Percentiles rank a stretch among this genome's conserved stretches.
Conservation (phyloP, 1,140 invertebrate genomes). For the Drosophila cardini region DNA sequence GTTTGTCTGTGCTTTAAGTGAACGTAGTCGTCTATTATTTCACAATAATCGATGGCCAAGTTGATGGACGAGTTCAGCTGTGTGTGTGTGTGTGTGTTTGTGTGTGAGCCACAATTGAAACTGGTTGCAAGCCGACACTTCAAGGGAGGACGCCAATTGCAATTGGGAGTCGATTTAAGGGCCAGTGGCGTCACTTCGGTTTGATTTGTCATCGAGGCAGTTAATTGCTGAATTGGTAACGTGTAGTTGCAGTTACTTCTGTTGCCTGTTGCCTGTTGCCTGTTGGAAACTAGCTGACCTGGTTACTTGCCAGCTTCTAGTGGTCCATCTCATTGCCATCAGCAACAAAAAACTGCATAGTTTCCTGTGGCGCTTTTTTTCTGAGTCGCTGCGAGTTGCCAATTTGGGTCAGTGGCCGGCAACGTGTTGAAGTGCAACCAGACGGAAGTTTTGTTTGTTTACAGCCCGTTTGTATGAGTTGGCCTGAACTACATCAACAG, state of each 20-base stretch:
- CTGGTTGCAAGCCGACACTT: constrained; percentile 31
- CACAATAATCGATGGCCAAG: constrained; percentile 52
- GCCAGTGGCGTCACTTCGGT: constrained; percentile 21
- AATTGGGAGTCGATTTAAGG: constrained; percentile 25
- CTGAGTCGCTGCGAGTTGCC: constrained; percentile 48
- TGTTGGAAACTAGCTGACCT: constrained; percentile 11
- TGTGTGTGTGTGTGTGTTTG: background rate
- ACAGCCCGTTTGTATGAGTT: constrained; percentile 9
- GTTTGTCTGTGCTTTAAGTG: constrained; percentile 20
- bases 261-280: constrained; percentile 3
- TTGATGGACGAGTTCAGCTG: constrained; percentile 20
- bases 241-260: constrained; percentile 37
- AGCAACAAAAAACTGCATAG: constrained; percentile 32
- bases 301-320: constrained; percentile 5
- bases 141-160: constrained; percentile 22
- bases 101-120: constrained; percentile 10
- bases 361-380: constrained; percentile 66
- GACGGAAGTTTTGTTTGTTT: constrained; percentile 67
- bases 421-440: constrained; percentile 71
- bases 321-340: constrained; percentile 11
- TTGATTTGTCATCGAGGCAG: constrained; percentile 53
- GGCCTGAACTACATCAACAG: constrained; percentile 5
- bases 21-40: constrained; percentile 33
- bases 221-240: constrained; percentile 60
- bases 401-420: constrained; percentile 66